Base-by-base conservation (phyloP, 2,888 invertebrate genomes). In the Aspidiotus destructor region DNA sequence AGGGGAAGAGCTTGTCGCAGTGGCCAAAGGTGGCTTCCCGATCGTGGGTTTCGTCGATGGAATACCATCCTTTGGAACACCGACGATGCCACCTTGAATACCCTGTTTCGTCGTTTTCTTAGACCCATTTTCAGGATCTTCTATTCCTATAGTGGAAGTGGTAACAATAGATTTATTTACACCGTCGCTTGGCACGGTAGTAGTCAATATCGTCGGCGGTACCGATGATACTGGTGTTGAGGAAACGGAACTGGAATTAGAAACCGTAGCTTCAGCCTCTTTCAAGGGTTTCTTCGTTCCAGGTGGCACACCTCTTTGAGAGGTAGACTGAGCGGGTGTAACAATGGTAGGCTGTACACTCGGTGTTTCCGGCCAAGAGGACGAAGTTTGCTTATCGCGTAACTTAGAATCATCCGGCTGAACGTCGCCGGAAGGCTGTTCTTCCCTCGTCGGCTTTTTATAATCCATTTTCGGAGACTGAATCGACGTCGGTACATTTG, bases 381-480 rank as follows among this genome's bases (percentile, higher is more conserved):
- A 11, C 11, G n/a, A 11, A n/a, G 10, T 48, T 6, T 11, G 48
- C n/a, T n/a, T 48, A 13, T 48, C 48, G 10, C 48, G 48, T n/a
- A n/a, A 6, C 48, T 48, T 48, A 48, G 48, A 13, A 13, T 48
- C 48, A n/a, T 48, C 48, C 48, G 48, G 48, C 48, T 48, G 48
- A 13, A 48, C 48, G n/a, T 13, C 44, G 44, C 7, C 61, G 65
- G n/a, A n/a, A 6, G 17, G n/a, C 52, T 42, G n/a, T 52, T 67
- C 67, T 60, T 67, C 67, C 67, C 67, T 67, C 17, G 67, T 67
- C 44, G 67, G 67, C 7, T 57, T 55, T 41, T 67, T 67, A 41
- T 67, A 67, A 48, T 67, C 67, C 67, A 67, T 60, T 67, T 55
- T 55, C 13, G 42, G 10, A 13, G 60, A 54, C 53, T 44, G 53